Base-by-base conservation (phyloP, 2,888 invertebrate genomes). In the Euspilapteryx auroguttella region DNA sequence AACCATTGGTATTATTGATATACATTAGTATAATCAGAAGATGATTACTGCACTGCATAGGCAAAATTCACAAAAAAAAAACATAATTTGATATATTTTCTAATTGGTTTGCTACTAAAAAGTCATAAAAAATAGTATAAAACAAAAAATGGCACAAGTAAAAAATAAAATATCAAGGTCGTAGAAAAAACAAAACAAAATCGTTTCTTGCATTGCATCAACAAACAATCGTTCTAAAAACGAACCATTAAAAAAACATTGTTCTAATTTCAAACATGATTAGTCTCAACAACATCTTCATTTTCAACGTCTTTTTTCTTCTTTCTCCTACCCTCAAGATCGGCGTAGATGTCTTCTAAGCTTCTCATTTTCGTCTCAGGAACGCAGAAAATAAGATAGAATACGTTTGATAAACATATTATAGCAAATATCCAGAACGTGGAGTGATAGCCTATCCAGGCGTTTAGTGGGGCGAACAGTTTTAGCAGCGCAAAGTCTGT, bases 351-450 rank as follows among this genome's bases (percentile, higher is more conserved):
- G 39, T 94, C 94, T 57, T 94, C 93, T 31, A 96, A 75, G 26
- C 85, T 87, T 49, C 89, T 86, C 40, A 93, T 95, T 49, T 90
- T 89, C 0, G 96, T 97, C 65, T 97, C 96, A 2, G 96, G 96
- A n/a, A 96, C 90, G 49, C 79, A 88, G 42, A 86, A 66, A 37
- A 87, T 82, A 1, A 91, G 85, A 63, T 94, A 94, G 44, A 89
- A 73, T n/a, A 93, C 69, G 30, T 89, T 87, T 1, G 83, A 34
- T 0, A 86, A 50, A 45, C 91, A 89, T 35, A 91, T 79, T 3
- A 69, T 39, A 6, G 87, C 86, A 61, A 94, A 96, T 24, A 90
- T 45, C 85, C 89, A 90, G 64, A 95, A 96, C 0, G 87, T 85
- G 14, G 83, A 84, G 42, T 86, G 78, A 20, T 79, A 78, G 0